Evolutionary conservation across 2,113 vertebrate genomes (phyloP), one percentile per base, ranked within the genome.

Genomic region (Erpornis zantholeuca): DNA sequence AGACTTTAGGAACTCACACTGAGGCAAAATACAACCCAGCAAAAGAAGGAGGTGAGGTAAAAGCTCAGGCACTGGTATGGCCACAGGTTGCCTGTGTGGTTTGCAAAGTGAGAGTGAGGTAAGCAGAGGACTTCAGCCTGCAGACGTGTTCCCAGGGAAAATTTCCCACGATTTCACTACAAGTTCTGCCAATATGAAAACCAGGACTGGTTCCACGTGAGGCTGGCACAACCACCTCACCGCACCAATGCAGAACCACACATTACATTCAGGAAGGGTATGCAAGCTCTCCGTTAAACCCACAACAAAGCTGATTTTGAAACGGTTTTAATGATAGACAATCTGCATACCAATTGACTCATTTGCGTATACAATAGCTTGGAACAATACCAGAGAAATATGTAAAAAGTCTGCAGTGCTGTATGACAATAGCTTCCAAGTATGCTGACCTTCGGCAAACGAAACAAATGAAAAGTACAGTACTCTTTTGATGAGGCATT

Each of bases 321-420:
- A 97, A 94, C 71, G 88, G 91, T 94, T 93, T 94, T 98, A 97
- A 98, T 98, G 97, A 97, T 86, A 95, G 98, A 97, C 94, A 97
- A 98, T 98, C 98, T 98, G 97, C 98, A 98, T 98, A 96, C 91
- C 98, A 98, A 98, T 97, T 77, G 91, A 92, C 96, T 97, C 97
- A 90, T 98, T 92, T 97, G 96, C 45, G 44, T 69, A 83, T 59
- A 82, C 79, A 72, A 97, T 94, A 45, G 91, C 94, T 93, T 93
- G 83, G 97, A 97, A 98, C 98, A 98, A 98, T 97, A 95, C 94
- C 61, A 95, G 96, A 72, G 96, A 97, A 95, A 96, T 96, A 93
- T 96, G 96, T 86, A 96, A 95, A 95, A 94, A 98, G 97, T 97
- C 98, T 97, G 97, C 64, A 88, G 40, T 73, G 72, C 95, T 52